phyloP scores from a whole-genome alignment of 1,140 invertebrate species.

The Choristoneura fumiferana region DNA sequence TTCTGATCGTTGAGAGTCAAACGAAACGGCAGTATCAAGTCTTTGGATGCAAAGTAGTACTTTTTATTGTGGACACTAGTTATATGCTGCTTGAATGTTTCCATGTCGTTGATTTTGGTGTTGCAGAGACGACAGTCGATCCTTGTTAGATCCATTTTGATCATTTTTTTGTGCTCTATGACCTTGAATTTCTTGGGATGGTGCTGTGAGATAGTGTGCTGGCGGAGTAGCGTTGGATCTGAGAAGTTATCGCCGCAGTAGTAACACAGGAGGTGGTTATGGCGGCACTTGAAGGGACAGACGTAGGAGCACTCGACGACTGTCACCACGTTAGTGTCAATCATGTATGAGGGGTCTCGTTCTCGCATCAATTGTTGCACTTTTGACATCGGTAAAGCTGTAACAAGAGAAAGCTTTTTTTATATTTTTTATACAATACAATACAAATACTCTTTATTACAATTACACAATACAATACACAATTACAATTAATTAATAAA shows the following conservation, averaged over 20 bases:
- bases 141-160: conserved; percentile 58
- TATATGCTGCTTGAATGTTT: conserved; percentile 56
- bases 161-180: conserved; percentile 58
- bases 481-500: no score
- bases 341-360: conserved; percentile 56
- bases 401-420: conserved; percentile 17
- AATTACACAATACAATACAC: no score
- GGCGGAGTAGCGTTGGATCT: conserved; percentile 40
- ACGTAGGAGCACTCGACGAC: conserved; percentile 62
- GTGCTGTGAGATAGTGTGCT: conserved; percentile 44
- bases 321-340: conserved; percentile 56
- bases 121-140: conserved; percentile 60
- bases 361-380: conserved; percentile 59
- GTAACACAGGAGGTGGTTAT: conserved; percentile 63
- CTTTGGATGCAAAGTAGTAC: conserved; percentile 53
- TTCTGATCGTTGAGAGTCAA: conserved; percentile 47
- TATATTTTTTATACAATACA: no score
- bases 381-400: conserved; percentile 58
- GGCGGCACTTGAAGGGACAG: conserved; percentile 64
- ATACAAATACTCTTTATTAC: no score
- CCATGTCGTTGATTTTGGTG: conserved; percentile 40
- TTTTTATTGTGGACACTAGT: conserved; percentile 49
- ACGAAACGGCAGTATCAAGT: conserved; percentile 54
- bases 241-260: conserved; percentile 56
- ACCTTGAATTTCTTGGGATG: conserved; percentile 63